Evolutionary conservation across 2,113 vertebrate genomes (phyloP), one percentile per base, ranked within the genome.

Genomic region (Macrotis lagotis): DNA sequence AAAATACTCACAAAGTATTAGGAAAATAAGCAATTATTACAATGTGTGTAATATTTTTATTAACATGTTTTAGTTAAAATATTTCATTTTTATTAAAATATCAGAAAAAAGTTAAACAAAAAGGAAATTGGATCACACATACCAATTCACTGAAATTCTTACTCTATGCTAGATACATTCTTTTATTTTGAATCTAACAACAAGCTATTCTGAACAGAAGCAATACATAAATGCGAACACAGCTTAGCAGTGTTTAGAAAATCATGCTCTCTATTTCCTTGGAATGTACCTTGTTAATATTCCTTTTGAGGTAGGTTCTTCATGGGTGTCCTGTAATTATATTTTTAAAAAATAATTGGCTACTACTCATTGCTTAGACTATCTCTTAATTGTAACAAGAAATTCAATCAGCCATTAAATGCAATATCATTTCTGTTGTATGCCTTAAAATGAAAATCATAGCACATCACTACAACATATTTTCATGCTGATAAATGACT

Each of bases 361-460:
- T 92, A 97, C 91, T 91, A 96, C 92, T 96, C 90, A 96, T 90
- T 95, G 92, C 95, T 96, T 95, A 96, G 92, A 94, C 93, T 97
- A 95, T 48, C 89, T 97, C 94, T 97, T 97, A 97, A 94, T 94
- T 97, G 94, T 96, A 94, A 96, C 93, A 95, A 10, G 48, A 83
- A 96, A 95, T 91, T 66, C 90, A 95, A 96, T 96, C 95, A 97
- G 92, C 91, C 93, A 97, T 95, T 97, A 96, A 96, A 96, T 92
- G 92, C 53, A 97, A 88, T 95, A 95, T 95, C 50, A 93, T 97
- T 96, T 94, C 94, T 95, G 95, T 94, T 97, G 95, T 92, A 92
- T 96, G 94, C 51, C 95, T 95, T 95, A 96, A 97, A 97, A 97
- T 97, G 95, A 97, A 97, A 97, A 98, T 97, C 93, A 95, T 9